Percentiles rank a stretch among this genome's conserved stretches.
Evolutionary conservation across 2,888 invertebrate genomes (phyloP).

Genomic region (Aphidoletes aphidimyza): DNA sequence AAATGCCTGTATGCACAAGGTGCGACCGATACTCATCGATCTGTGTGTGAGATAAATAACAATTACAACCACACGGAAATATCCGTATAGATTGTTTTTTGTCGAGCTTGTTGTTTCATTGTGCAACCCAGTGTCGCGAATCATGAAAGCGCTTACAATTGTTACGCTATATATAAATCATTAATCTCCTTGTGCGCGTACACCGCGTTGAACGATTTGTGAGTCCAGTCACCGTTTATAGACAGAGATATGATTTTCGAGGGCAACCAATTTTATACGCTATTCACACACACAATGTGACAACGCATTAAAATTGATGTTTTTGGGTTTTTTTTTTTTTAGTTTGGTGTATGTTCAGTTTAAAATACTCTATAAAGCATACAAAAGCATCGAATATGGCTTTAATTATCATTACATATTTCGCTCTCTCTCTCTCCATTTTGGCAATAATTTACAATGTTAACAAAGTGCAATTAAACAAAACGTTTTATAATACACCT

Average conservation of each 20-base stretch:
- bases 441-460: slow-evolving; percentile 36
- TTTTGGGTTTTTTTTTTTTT: no score
- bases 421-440: background rate
- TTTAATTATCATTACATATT: slow-evolving; percentile 14
- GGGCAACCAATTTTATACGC: background rate
- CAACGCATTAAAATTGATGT: no score
- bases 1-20: background rate
- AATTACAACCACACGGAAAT: slow-evolving; percentile 32
- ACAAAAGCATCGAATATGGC: background rate
- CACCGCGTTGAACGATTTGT: background rate
- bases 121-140: no score
- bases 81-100: no score
- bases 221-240: background rate
- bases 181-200: background rate
- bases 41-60: slow-evolving; percentile 46
- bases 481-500: background rate
- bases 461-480: slow-evolving; percentile 23
- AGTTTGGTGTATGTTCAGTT: no score
- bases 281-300: no score
- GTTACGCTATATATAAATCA: background rate
- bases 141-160: background rate
- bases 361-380: background rate
- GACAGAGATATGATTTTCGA: background rate
- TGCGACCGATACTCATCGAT: slow-evolving; percentile 13
- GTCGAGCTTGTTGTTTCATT: no score